Percentiles rank a stretch among this genome's conserved stretches.
Conservation (phyloP, 2,888 invertebrate species). For the Agonopterix alstromeriana region DNA sequence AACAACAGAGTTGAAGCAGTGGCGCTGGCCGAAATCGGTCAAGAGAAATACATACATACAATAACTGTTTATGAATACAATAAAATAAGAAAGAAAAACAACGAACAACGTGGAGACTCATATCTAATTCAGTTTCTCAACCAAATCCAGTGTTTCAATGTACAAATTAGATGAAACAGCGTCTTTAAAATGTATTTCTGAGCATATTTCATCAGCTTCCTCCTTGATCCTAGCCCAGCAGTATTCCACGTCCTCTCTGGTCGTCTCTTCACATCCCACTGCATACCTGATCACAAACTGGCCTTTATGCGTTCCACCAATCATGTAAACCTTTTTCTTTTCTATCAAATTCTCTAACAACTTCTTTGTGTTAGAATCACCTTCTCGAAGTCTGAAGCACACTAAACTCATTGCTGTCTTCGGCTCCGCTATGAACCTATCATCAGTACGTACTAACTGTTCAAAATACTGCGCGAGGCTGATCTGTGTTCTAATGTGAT, state of each 20-base stretch:
- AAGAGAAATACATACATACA: too few species aligned
- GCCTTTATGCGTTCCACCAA: slow-evolving; percentile 83
- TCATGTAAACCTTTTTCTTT: slow-evolving; percentile 87
- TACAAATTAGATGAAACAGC: too few species aligned
- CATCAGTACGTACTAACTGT: slow-evolving; percentile 80
- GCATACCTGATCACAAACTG: slow-evolving; percentile 87
- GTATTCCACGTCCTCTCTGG: slow-evolving; percentile 82
- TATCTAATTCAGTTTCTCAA: too few species aligned
- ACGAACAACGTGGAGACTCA: too few species aligned
- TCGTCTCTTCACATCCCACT: slow-evolving; percentile 85
- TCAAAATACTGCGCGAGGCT: slow-evolving; percentile 88
- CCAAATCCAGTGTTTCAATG: too few species aligned
- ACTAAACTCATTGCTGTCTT: slow-evolving; percentile 88
- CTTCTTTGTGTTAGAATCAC: slow-evolving; percentile 81
- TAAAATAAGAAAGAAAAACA: too few species aligned
- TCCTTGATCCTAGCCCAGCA: slow-evolving; percentile 82
- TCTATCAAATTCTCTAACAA: slow-evolving; percentile 84
- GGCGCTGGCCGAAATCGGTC: too few species aligned
- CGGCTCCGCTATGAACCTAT: slow-evolving; percentile 86
- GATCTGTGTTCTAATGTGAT: slow-evolving; percentile 85
- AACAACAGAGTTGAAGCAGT: too few species aligned
- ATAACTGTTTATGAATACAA: too few species aligned
- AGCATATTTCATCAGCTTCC: slow-evolving; percentile 53
- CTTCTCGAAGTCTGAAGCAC: slow-evolving; percentile 90
- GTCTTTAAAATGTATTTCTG: too few species aligned